A percentile compares a stretch with the other conserved stretches of the same genome.
These are phyloP conservation scores for Phyllotis vaccarum DNA, from an alignment of 2,797 vertebrate species.

Conservation along the genomic window DNA sequence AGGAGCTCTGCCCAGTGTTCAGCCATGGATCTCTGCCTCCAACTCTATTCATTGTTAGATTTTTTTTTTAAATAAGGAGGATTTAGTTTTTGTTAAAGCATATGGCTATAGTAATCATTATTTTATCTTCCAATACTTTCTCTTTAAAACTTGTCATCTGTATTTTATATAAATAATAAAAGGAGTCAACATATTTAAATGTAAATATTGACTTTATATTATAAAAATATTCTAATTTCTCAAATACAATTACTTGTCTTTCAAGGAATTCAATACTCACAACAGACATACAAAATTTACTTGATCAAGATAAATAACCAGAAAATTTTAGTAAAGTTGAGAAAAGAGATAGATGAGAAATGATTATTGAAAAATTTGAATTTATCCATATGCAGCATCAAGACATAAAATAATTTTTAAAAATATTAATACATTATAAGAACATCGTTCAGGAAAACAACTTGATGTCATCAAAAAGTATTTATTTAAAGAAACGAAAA, in stretches of 20 bases:
- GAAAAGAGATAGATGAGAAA: neutral
- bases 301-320: neutral
- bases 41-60: too few species aligned
- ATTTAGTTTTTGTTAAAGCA: slow-evolving; percentile 64
- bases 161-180: slow-evolving; percentile 9
- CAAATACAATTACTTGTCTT: neutral
- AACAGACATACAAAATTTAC: neutral
- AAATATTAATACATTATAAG: neutral
- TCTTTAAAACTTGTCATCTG: neutral
- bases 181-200: neutral
- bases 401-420: neutral
- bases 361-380: neutral
- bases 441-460: neutral
- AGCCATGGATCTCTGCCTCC: too few species aligned
- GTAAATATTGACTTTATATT: neutral
- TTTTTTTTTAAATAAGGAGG: too few species aligned
- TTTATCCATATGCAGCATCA: neutral
- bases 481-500: neutral
- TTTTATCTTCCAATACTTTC: slow-evolving; percentile 1
- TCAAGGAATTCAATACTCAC: neutral
- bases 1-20: too few species aligned
- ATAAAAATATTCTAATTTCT: neutral
- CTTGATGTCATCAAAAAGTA: neutral
- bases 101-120: slow-evolving; percentile 29
- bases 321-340: neutral